Evolutionary conservation across 1,140 invertebrate genomes (phyloP).

Genomic region (Calephelis virginiensis): DNA sequence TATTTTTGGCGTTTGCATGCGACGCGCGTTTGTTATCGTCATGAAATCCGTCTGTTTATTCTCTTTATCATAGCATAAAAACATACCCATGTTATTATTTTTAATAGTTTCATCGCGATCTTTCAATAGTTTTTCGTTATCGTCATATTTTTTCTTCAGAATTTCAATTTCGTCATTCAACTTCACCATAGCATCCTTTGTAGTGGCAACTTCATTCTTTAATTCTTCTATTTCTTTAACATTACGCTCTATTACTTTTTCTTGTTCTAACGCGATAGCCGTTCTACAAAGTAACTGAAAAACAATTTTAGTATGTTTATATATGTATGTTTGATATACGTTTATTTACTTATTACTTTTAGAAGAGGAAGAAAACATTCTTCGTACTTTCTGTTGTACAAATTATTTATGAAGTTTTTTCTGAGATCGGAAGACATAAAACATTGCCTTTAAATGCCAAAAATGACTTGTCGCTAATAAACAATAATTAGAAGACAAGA

Average conservation of each 20-base stretch:
- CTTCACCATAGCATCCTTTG: conserved; percentile 74
- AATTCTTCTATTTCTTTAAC: conserved; percentile 64
- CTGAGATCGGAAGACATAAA: too few species aligned
- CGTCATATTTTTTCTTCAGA: conserved; percentile 75
- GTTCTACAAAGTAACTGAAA: conserved; percentile 77
- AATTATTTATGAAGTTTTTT: too few species aligned
- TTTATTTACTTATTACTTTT: too few species aligned
- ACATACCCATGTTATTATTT: conserved; percentile 81
- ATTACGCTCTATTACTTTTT: conserved; percentile 78
- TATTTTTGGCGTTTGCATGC: too few species aligned
- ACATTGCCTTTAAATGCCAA: too few species aligned
- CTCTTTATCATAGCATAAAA: not conserved
- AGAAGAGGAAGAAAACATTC: too few species aligned
- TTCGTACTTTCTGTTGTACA: too few species aligned
- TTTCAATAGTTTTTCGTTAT: conserved; percentile 74
- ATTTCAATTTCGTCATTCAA: conserved; percentile 71
- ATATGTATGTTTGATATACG: not conserved
- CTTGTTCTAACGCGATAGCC: conserved; percentile 82
- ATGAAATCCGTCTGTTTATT: too few species aligned
- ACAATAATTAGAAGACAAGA: too few species aligned
- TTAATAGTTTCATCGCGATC: conserved; percentile 82
- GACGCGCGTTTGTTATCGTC: too few species aligned
- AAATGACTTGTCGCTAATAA: too few species aligned
- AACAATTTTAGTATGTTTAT: not conserved
- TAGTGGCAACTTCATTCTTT: conserved; percentile 74